phyloP scores from a whole-genome alignment of 2,888 invertebrate species.

The Hypselothyrea guttata region DNA sequence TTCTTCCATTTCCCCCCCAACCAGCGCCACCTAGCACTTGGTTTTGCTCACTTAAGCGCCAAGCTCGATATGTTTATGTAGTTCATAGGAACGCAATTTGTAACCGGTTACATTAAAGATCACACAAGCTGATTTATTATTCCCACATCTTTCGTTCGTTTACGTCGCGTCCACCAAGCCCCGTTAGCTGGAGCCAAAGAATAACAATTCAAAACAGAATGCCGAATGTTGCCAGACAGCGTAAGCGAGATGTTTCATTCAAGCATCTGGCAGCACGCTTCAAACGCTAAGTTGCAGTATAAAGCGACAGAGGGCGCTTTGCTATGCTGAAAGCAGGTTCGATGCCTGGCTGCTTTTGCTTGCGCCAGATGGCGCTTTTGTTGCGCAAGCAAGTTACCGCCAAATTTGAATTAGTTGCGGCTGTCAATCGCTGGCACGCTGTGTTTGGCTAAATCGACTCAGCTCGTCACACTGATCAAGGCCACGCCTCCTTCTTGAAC shows the following conservation, averaged over 20 bases:
- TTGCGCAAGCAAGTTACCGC: too few relatives aligned
- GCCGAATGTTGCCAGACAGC: constrained; percentile 12
- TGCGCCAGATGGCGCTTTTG: constrained; percentile 18
- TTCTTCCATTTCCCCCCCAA: constrained; percentile 71
- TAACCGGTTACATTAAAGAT: constrained; percentile 65
- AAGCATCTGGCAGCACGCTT: constrained; percentile 14
- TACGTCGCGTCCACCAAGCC: constrained; percentile 44
- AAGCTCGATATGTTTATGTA: neutral
- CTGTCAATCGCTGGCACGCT: too few relatives aligned
- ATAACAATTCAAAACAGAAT: constrained; percentile 56
- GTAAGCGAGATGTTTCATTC: neutral
- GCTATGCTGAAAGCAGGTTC: rapidly evolving
- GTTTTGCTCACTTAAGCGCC: constrained; percentile 7
- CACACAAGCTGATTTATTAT: constrained; percentile 44
- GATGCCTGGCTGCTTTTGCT: neutral
- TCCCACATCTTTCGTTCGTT: constrained; percentile 59
- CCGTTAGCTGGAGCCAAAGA: constrained; percentile 51
- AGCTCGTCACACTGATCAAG: too few relatives aligned
- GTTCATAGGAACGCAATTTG: constrained; percentile 34
- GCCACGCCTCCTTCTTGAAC: too few relatives aligned
- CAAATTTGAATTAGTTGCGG: too few relatives aligned
- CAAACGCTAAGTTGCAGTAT: neutral
- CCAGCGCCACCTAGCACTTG: constrained; percentile 31
- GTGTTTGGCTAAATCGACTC: too few relatives aligned
- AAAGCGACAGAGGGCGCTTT: constrained; percentile 16